Percentiles rank a stretch among this genome's conserved stretches.
These are phyloP conservation scores for Condylostylus longicornis DNA, from an alignment of 1,140 invertebrate genomes.

Conservation along the genomic window DNA sequence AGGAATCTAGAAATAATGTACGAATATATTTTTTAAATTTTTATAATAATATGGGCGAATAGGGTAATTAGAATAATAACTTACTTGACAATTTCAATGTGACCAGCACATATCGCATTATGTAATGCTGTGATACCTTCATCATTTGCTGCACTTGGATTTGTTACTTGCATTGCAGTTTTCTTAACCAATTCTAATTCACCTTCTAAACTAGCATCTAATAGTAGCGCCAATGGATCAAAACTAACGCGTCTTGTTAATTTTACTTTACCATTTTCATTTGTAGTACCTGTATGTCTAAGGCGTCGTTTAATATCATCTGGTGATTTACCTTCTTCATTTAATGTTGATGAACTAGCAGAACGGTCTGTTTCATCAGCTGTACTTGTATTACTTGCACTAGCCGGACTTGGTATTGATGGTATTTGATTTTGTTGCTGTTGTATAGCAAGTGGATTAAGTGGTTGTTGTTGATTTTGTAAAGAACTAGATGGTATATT, in stretches of 20 bases:
- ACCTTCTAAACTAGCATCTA: constrained; percentile 95
- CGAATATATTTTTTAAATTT: neutral
- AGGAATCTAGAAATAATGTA: constrained; percentile 45
- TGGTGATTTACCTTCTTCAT: constrained; percentile 37
- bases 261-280: constrained; percentile 51
- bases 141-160: constrained; percentile 93
- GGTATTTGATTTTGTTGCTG: constrained; percentile 5
- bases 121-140: constrained; percentile 97
- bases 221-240: constrained; percentile 85
- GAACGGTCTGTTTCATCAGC: constrained; percentile 37
- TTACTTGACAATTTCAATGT: constrained; percentile 93
- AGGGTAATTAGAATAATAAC: constrained; percentile 16
- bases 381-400: constrained; percentile 5
- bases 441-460: neutral
- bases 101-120: constrained; percentile 98
- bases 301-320: constrained; percentile 47
- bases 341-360: constrained; percentile 24
- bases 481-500: too few species aligned
- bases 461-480: constrained; percentile 26
- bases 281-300: constrained; percentile 57
- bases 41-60: neutral
- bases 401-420: constrained; percentile 3
- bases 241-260: constrained; percentile 80
- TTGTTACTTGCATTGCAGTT: constrained; percentile 80
- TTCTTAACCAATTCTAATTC: constrained; percentile 93